phyloP scores from a whole-genome alignment of 2,888 invertebrate genomes.

The Craniophora ligustri region DNA sequence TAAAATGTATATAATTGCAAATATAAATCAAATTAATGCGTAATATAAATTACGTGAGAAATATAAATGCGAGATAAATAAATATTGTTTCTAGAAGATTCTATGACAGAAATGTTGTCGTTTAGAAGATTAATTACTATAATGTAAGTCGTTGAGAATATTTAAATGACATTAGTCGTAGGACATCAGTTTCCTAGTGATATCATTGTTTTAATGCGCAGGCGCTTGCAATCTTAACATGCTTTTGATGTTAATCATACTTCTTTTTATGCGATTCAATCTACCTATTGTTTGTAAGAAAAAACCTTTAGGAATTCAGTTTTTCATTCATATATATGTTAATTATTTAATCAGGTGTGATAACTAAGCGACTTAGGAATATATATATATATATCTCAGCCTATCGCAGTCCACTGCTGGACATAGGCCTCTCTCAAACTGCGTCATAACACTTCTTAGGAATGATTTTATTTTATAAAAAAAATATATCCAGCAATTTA shows the following conservation, averaged over 20 bases:
- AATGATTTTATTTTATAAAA: no score
- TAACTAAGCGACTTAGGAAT: no score
- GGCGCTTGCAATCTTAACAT: conserved; percentile 17
- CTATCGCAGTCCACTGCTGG: no score
- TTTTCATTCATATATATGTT: not conserved
- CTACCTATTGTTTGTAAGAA: not conserved
- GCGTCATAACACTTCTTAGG: no score
- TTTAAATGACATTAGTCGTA: conserved; percentile 34
- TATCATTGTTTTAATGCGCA: conserved; percentile 49
- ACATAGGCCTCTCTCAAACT: no score
- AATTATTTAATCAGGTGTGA: not conserved
- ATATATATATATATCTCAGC: no score
- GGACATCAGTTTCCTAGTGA: conserved; percentile 43
- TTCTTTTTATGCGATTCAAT: conserved; percentile 4
- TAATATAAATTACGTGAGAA: conserved; percentile 2
- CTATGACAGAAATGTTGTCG: conserved; percentile 4
- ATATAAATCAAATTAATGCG: conserved; percentile 8
- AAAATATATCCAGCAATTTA: no score
- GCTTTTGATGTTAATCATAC: conserved; percentile 30
- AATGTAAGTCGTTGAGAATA: conserved; percentile 21
- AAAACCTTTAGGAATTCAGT: not conserved
- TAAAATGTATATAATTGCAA: conserved; percentile 17
- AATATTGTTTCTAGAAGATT: conserved; percentile 15
- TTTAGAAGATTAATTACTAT: conserved; percentile 17
- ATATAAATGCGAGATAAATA: not conserved